phyloP scores from a whole-genome alignment of 2,888 invertebrate genomes.

The Nemotelus pantherinus region DNA sequence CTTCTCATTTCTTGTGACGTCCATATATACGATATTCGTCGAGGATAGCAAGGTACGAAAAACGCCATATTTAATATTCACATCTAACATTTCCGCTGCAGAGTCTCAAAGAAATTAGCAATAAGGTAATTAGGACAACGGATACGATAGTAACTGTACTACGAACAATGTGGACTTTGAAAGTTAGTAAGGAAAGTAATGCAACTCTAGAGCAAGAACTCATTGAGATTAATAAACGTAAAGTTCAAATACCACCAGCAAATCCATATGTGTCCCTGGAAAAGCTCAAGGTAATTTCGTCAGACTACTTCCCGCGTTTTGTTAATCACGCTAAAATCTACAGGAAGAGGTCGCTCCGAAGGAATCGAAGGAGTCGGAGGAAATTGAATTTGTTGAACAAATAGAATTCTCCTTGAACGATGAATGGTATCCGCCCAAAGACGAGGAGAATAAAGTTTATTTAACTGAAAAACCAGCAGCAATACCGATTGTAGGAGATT shows the following conservation, averaged over 20 bases:
- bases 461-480: background rate
- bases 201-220: constrained; percentile 33
- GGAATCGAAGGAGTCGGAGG: constrained; percentile 12
- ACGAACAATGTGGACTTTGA: constrained; percentile 42
- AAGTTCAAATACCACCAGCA: constrained; percentile 6
- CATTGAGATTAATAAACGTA: constrained; percentile 30
- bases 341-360: constrained; percentile 5
- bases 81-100: constrained; percentile 22
- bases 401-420: constrained; percentile 30
- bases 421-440: constrained; percentile 36
- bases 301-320: background rate
- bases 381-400: constrained; percentile 28
- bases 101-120: constrained; percentile 45
- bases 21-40: constrained; percentile 34
- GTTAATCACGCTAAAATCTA: background rate
- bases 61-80: background rate
- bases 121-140: constrained; percentile 46
- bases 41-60: constrained; percentile 45
- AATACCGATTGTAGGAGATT: background rate
- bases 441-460: constrained; percentile 7
- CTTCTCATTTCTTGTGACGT: constrained; percentile 39
- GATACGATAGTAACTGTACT: constrained; percentile 41
- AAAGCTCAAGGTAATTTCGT: constrained; percentile 4
- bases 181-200: constrained; percentile 39
- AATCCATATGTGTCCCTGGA: constrained; percentile 27